Evolutionary conservation across 2,888 invertebrate species (phyloP).

Genomic region (Helicoverpa assulta): DNA sequence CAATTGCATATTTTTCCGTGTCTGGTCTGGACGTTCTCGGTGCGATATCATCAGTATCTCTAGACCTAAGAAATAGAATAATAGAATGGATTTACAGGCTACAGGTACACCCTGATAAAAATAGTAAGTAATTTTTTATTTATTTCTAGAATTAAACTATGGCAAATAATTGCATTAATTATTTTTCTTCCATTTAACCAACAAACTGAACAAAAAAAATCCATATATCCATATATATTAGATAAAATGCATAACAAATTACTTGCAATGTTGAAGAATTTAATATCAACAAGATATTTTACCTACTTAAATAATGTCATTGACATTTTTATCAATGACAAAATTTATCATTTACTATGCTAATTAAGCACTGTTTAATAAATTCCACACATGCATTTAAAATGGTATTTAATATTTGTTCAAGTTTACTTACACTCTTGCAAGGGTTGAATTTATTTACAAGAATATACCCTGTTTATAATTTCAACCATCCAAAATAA

Average conservation of each 20-base stretch:
- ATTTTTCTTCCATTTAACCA: too few relatives aligned
- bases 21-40: slow-evolving; percentile 97
- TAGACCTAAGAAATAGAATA: slow-evolving; percentile 92
- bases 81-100: slow-evolving; percentile 98
- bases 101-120: slow-evolving; percentile 92
- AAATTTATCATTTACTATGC: slow-evolving; percentile 31
- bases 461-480: too few relatives aligned
- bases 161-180: too few relatives aligned
- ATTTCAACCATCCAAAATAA: too few relatives aligned
- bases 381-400: slow-evolving; percentile 6
- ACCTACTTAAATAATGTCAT: not conserved
- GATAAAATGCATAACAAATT: not conserved
- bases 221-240: too few relatives aligned
- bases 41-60: slow-evolving; percentile 92
- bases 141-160: not conserved
- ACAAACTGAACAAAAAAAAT: too few relatives aligned
- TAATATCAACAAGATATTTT: not conserved
- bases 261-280: not conserved
- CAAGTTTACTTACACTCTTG: not conserved
- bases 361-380: slow-evolving; percentile 13
- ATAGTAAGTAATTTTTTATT: slow-evolving; percentile 77
- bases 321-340: not conserved
- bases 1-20: slow-evolving; percentile 97
- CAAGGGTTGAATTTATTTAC: too few relatives aligned
- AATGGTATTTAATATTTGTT: slow-evolving; percentile 8